A percentile compares a stretch with the other conserved stretches of the same genome.
These are phyloP conservation scores for Drosophila niveifrons DNA, from an alignment of 2,888 invertebrate species.

Conservation along the genomic window DNA sequence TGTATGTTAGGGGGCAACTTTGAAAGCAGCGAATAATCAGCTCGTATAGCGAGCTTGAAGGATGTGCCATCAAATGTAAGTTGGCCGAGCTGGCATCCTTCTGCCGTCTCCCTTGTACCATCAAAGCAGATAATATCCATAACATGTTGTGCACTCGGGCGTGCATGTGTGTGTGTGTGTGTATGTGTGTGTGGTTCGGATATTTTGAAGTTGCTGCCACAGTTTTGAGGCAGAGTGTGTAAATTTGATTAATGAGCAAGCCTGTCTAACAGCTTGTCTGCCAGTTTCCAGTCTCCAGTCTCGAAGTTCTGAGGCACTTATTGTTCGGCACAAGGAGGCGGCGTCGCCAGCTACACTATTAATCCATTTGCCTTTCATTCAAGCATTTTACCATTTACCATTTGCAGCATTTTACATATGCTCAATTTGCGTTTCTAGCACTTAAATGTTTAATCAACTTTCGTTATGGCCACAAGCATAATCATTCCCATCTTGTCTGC, in stretches of 20 bases:
- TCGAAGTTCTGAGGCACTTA: neutral
- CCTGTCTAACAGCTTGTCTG: constrained; percentile 21
- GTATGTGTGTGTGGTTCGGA: constrained; percentile 17
- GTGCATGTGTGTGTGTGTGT: constrained; percentile 1
- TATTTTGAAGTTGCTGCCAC: constrained; percentile 60
- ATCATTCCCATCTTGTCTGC: neutral
- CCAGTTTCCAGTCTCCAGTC: constrained; percentile 7
- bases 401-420: constrained; percentile 17
- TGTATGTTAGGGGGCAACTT: constrained; percentile 60
- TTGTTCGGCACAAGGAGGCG: constrained; percentile 3
- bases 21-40: constrained; percentile 68
- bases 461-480: constrained; percentile 13
- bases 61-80: constrained; percentile 59
- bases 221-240: constrained; percentile 66
- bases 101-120: constrained; percentile 7
- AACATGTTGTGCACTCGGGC: constrained; percentile 43
- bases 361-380: constrained; percentile 49
- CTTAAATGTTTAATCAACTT: constrained; percentile 43
- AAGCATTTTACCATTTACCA: constrained; percentile 22
- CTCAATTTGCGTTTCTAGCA: constrained; percentile 50
- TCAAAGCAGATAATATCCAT: constrained; percentile 37
- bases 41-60: constrained; percentile 54
- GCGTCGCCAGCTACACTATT: constrained; percentile 37
- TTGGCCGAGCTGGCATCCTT: constrained; percentile 6
- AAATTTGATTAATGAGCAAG: constrained; percentile 76